Evolutionary conservation across 1,140 invertebrate genomes (phyloP).

Genomic region (Drosophila pallidifrons): DNA sequence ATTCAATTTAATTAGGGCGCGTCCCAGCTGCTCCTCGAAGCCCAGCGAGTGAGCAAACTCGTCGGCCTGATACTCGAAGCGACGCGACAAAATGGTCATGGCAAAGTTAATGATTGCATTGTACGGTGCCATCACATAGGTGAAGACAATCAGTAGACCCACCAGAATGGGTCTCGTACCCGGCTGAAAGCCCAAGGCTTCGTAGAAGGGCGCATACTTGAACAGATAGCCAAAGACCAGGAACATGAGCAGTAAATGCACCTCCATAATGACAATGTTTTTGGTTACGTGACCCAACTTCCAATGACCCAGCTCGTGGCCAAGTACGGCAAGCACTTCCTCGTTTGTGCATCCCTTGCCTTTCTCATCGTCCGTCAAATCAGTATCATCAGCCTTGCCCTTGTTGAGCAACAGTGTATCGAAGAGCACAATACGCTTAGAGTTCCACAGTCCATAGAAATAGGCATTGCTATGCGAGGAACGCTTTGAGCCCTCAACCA

Average conservation of each 20-base stretch:
- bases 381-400: constrained; percentile 81
- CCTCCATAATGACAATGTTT: constrained; percentile 93
- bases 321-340: constrained; percentile 97
- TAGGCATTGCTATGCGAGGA: constrained; percentile 99
- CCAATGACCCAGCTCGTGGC: constrained; percentile 99
- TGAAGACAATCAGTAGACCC: constrained; percentile 95
- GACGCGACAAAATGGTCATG: constrained; percentile 89
- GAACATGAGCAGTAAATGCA: constrained; percentile 92
- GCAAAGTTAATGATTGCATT: constrained; percentile 93
- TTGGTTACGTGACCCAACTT: constrained; percentile 96
- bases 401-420: constrained; percentile 91
- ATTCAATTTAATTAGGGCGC: constrained; percentile 95
- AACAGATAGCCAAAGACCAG: constrained; percentile 94
- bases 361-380: constrained; percentile 85
- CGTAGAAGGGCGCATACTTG: constrained; percentile 91
- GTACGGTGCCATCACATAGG: constrained; percentile 96
- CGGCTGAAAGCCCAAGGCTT: constrained; percentile 94
- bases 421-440: constrained; percentile 99
- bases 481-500: constrained; percentile 98
- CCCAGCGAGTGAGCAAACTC: constrained; percentile 94
- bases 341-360: constrained; percentile 94
- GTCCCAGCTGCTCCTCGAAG: constrained; percentile 89
- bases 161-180: constrained; percentile 94
- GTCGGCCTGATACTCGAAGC: constrained; percentile 99
- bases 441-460: constrained; percentile 98